phyloP scores from a whole-genome alignment of 2,113 vertebrate genomes.

The Microtus pennsylvanicus region DNA sequence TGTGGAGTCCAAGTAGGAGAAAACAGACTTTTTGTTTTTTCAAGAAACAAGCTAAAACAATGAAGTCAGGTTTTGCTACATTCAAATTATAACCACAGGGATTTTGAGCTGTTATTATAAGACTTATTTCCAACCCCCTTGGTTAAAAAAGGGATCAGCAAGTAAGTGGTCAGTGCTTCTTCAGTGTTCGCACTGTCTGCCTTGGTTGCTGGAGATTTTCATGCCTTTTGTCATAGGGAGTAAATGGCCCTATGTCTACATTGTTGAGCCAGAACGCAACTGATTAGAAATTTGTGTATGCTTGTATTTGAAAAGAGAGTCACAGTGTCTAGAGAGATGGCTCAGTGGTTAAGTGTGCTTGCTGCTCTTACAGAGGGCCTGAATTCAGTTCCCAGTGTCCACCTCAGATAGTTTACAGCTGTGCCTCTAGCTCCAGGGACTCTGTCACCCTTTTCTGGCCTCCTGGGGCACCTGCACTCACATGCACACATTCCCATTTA shows the following conservation, averaged over 20 bases:
- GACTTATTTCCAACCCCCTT: background rate
- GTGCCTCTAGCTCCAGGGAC: no score
- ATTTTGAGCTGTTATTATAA: background rate
- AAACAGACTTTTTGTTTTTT: constrained; percentile 27
- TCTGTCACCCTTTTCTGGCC: background rate
- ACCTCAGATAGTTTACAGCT: background rate
- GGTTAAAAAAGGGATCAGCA: background rate
- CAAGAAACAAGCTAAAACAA: background rate
- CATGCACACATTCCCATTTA: background rate
- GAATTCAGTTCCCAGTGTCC: background rate
- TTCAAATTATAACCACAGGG: background rate
- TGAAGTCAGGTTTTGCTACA: background rate
- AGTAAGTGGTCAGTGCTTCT: constrained; percentile 32
- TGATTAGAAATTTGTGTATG: constrained; percentile 22
- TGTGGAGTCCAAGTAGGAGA: background rate
- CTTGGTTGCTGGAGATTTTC: background rate
- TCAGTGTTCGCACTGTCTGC: background rate
- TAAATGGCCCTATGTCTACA: background rate
- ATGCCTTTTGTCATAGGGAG: background rate
- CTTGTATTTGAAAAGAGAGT: background rate
- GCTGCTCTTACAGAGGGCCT: background rate
- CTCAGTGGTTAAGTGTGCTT: background rate
- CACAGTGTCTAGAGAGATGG: background rate
- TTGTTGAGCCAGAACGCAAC: constrained; percentile 29
- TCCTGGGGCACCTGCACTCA: background rate